A percentile compares a stretch with the other conserved stretches of the same genome.
Conservation (phyloP, 2,113 vertebrate genomes). For the Podarcis muralis region DNA sequence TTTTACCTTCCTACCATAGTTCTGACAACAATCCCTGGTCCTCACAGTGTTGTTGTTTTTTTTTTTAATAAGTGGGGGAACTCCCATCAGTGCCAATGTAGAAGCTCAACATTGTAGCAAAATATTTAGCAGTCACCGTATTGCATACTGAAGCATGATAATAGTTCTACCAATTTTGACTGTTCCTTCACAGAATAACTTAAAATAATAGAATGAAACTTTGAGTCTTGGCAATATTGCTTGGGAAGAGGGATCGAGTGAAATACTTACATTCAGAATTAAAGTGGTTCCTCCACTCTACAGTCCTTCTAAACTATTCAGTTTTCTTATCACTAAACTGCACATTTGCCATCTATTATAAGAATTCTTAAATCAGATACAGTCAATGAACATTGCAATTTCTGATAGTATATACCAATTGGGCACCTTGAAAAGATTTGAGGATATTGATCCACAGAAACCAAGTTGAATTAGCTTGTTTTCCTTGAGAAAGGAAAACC, state of each 20-base stretch:
- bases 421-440: background rate
- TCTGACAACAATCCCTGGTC: too few species aligned
- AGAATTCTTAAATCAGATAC: background rate
- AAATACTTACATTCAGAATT: background rate
- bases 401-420: background rate
- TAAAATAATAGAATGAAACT: background rate
- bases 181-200: background rate
- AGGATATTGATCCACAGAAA: conserved; percentile 3
- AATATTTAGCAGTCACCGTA: background rate
- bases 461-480: conserved; percentile 20
- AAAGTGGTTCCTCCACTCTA: background rate
- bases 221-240: background rate
- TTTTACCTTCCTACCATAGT: too few species aligned
- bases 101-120: background rate
- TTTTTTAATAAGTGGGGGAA: too few species aligned
- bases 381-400: background rate
- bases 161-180: background rate
- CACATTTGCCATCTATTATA: background rate
- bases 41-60: too few species aligned
- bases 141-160: background rate
- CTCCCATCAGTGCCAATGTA: background rate
- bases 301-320: background rate
- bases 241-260: background rate
- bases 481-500: background rate
- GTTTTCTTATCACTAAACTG: conserved; percentile 11